Conservation (phyloP, 2,113 vertebrate species). For the Raphicerus campestris region DNA sequence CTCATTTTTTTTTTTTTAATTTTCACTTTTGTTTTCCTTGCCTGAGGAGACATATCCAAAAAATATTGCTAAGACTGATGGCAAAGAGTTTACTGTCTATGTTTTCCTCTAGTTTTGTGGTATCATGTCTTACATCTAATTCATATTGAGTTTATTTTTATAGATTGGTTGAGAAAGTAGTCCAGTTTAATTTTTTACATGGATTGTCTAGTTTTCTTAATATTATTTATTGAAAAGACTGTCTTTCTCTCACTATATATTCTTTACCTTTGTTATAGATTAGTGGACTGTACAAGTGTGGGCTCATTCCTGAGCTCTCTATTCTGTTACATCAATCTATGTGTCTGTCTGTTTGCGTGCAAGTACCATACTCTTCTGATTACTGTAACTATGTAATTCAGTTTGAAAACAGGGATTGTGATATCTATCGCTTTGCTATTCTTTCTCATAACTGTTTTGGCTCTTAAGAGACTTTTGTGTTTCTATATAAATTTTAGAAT, state of each 20-base stretch:
- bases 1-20: not conserved
- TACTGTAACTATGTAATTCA: not conserved
- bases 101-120: not conserved
- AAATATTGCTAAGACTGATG: not conserved
- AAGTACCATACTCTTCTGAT: not conserved
- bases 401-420: not conserved
- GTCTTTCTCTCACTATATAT: not conserved
- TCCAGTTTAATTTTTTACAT: not conserved
- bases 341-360: not conserved
- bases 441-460: not conserved
- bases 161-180: not conserved
- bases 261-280: not conserved
- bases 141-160: not conserved
- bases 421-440: not conserved
- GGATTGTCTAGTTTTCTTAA: not conserved
- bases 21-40: not conserved
- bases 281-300: not conserved
- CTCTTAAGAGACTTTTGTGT: not conserved
- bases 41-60: not conserved
- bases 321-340: not conserved
- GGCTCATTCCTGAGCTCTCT: not conserved
- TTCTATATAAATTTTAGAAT: not conserved
- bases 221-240: not conserved
- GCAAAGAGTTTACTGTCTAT: not conserved
- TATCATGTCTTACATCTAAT: not conserved